Conservation (phyloP, 2,888 invertebrate genomes). For the Rhamnusium bicolor region DNA sequence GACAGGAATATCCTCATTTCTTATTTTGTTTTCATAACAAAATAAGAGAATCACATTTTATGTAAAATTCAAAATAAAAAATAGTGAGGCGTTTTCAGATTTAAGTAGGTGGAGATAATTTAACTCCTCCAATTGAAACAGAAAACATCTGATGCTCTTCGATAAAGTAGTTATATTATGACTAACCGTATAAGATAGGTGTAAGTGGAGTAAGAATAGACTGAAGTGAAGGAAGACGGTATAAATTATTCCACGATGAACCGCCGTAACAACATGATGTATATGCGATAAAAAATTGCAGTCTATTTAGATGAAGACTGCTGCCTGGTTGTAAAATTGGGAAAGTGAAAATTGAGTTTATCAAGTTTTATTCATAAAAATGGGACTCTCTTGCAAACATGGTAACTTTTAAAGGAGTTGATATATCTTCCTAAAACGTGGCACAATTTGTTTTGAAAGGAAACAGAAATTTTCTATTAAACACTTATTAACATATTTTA, state of each 20-base stretch:
- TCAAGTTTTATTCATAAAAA: background rate
- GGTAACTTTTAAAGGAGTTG: background rate
- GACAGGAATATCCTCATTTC: background rate
- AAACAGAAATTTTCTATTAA: no score
- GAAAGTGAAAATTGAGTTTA: background rate
- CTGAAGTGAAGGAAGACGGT: background rate
- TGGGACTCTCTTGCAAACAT: background rate
- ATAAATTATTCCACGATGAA: background rate
- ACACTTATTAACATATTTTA: no score
- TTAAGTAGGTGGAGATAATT: background rate
- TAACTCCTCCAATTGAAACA: background rate
- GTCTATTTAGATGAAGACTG: background rate
- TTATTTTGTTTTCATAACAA: conserved; percentile 7
- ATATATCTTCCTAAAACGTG: background rate
- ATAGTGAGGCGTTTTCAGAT: background rate
- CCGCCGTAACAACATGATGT: background rate
- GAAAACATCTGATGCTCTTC: background rate
- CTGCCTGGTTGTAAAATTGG: background rate
- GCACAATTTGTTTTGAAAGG: background rate
- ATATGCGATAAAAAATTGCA: background rate
- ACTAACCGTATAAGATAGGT: background rate
- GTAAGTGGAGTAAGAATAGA: background rate
- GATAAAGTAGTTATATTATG: background rate
- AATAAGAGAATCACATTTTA: background rate
- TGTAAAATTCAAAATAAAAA: background rate